A percentile compares a stretch with the other conserved stretches of the same genome.
phyloP scores from a whole-genome alignment of 2,797 vertebrate genomes.

The Ctenopoma kingsleyae region DNA sequence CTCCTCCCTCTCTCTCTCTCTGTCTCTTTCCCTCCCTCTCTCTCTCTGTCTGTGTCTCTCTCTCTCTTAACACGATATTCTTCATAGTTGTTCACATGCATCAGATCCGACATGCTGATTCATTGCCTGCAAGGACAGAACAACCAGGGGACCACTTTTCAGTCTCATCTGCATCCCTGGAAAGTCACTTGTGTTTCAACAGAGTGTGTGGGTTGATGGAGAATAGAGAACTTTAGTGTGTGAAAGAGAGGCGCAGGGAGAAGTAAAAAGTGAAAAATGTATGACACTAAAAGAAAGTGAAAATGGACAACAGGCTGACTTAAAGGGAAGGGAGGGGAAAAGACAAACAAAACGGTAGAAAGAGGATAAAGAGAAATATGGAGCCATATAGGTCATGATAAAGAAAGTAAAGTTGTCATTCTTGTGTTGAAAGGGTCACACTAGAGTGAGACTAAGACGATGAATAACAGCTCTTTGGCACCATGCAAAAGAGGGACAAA shows the following conservation, averaged over 20 bases:
- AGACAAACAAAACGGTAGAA: background rate
- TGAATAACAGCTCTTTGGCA: conserved; percentile 34
- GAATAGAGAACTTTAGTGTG: conserved; percentile 20
- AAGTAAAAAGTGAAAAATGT: conserved; percentile 13
- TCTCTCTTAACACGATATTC: conserved; percentile 36
- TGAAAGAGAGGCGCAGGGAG: conserved; percentile 5
- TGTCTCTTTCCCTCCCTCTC: conserved; percentile 2
- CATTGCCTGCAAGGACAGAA: conserved; percentile 57
- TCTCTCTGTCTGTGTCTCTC: conserved; percentile 24
- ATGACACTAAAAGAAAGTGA: conserved; percentile 9
- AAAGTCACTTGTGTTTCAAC: conserved; percentile 55
- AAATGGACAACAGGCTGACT: conserved; percentile 8
- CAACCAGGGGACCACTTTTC: conserved; percentile 61
- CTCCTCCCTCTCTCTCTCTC: conserved; percentile 6
- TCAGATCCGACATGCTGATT: conserved; percentile 66
- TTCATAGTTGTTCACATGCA: conserved; percentile 58
- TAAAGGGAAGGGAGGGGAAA: conserved; percentile 20
- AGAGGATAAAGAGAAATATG: background rate
- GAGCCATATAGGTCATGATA: conserved; percentile 20
- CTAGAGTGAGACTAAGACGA: conserved; percentile 13
- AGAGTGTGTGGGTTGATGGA: conserved; percentile 43
- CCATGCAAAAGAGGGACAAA: conserved; percentile 35
- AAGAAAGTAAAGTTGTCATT: conserved; percentile 21
- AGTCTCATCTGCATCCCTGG: conserved; percentile 64
- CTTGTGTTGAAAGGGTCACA: conserved; percentile 24